Evolutionary conservation across 1,140 invertebrate genomes (phyloP), one percentile per base, ranked within the genome.

Genomic region (Phymorhynchus buccinoides): DNA sequence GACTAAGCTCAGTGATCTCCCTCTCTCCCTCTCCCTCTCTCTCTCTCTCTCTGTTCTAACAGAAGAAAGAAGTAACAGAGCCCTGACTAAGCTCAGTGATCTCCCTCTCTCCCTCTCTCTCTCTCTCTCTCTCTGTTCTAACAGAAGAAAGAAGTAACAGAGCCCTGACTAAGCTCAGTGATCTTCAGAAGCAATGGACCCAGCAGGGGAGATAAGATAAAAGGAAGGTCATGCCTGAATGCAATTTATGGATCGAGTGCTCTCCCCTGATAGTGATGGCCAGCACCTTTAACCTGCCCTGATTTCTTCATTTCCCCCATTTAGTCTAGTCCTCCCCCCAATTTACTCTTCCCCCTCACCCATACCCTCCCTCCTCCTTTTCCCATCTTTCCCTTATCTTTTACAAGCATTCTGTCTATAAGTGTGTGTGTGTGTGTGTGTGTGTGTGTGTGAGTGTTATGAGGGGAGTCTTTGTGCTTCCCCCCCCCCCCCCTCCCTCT

Each of bases 291-390:
- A 14, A 52, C 48, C 48, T 52, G 22, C 48, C 48, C 48, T 22
- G 18, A 16, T 9, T 9, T 27, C 56, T 62, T 22, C 56, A 16
- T 27, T 18, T 0, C 56, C 22, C 22, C 56, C 56, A 27, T 62
- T 22, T n/a, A n/a, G n/a, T n/a, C n/a, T n/a, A n/a, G n/a, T n/a
- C 56, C 56, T 18, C n/a, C 56, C 56, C 22, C 6, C 56, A 14
- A 62, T 12, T n/a, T n/a, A n/a, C n/a, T n/a, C 12, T 27, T 22
- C n/a, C 56, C 82, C 41, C 41, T 75, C 82, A 27, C 41, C 73
- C 82, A 39, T 52, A 4, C 48, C 73, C 27, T 84, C 82, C 42
- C 41, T 75, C 71, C 75, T 42, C 35, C 71, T 84, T 42, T 71
- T 39, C 68, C 66, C 68, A 52, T 83, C 42, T 39, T 37, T 75